Percentiles rank a stretch among this genome's conserved stretches.
These are phyloP conservation scores for Agrotis clavis DNA, from an alignment of 2,888 invertebrate species.

Conservation along the genomic window DNA sequence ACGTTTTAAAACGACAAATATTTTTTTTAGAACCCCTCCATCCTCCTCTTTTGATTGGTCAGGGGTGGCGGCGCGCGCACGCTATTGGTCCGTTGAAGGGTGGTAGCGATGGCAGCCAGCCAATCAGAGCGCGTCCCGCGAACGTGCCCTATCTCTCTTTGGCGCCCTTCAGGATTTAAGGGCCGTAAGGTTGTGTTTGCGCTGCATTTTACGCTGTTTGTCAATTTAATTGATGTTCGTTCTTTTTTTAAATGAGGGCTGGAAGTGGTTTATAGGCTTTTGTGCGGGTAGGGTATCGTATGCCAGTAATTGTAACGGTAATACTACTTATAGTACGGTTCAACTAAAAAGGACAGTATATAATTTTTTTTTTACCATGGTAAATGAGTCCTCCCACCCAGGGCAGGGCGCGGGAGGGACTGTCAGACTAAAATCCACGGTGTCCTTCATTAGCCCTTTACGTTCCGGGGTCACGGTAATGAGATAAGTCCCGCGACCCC, in stretches of 20 bases:
- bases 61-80: constrained; percentile 71
- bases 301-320: constrained; percentile 44
- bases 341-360: no score
- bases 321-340: not conserved
- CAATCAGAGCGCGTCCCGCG: constrained; percentile 75
- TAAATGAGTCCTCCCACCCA: no score
- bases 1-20: constrained; percentile 66
- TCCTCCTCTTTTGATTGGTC: constrained; percentile 58
- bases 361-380: no score
- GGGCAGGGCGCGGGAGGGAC: no score
- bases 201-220: constrained; percentile 88
- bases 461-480: no score
- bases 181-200: constrained; percentile 87
- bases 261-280: constrained; percentile 67
- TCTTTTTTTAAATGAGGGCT: constrained; percentile 75
- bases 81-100: constrained; percentile 77
- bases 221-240: constrained; percentile 86
- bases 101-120: constrained; percentile 71
- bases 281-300: constrained; percentile 45
- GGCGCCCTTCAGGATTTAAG: constrained; percentile 80
- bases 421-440: no score
- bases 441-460: no score
- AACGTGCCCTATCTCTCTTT: constrained; percentile 86
- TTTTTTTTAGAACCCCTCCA: constrained; percentile 67
- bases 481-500: no score